A percentile compares a stretch with the other conserved stretches of the same genome.
Evolutionary conservation across 2,888 invertebrate genomes (phyloP).

Genomic region (Andrena chrysosceles): DNA sequence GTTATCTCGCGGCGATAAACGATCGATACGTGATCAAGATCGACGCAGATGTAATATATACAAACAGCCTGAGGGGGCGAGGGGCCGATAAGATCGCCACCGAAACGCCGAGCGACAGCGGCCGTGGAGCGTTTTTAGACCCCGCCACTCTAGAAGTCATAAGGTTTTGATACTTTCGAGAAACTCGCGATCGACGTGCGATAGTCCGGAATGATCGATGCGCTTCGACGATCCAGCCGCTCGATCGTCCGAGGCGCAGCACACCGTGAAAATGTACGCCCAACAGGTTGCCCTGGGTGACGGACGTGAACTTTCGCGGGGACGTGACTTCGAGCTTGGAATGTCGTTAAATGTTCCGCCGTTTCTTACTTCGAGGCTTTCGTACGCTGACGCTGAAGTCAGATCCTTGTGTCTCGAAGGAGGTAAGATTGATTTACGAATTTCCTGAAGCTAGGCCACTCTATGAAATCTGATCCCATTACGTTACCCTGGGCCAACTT

Average conservation of each 20-base stretch:
- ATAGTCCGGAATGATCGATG: conserved; percentile 44
- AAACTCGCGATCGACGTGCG: conserved; percentile 34
- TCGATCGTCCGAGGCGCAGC: conserved; percentile 5
- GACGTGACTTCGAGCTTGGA: background rate
- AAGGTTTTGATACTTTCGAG: conserved; percentile 51
- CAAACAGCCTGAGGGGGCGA: conserved; percentile 52
- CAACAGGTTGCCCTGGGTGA: background rate
- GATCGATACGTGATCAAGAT: conserved; percentile 66
- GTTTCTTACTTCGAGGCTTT: background rate
- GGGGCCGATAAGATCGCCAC: conserved; percentile 54
- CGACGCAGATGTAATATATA: conserved; percentile 53
- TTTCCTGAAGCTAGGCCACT: too few species aligned
- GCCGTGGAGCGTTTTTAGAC: background rate
- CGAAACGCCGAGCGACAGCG: background rate
- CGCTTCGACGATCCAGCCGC: background rate
- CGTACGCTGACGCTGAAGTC: background rate
- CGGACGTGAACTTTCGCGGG: conserved; percentile 3
- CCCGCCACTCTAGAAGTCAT: conserved; percentile 42
- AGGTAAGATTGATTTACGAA: too few species aligned
- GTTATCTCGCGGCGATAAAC: conserved; percentile 66
- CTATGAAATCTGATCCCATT: too few species aligned
- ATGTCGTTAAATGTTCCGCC: background rate
- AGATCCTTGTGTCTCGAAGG: too few species aligned
- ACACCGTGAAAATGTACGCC: background rate
- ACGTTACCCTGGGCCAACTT: too few species aligned